Evolutionary conservation across 2,113 vertebrate genomes (phyloP).

Genomic region (Chroicocephalus ridibundus): DNA sequence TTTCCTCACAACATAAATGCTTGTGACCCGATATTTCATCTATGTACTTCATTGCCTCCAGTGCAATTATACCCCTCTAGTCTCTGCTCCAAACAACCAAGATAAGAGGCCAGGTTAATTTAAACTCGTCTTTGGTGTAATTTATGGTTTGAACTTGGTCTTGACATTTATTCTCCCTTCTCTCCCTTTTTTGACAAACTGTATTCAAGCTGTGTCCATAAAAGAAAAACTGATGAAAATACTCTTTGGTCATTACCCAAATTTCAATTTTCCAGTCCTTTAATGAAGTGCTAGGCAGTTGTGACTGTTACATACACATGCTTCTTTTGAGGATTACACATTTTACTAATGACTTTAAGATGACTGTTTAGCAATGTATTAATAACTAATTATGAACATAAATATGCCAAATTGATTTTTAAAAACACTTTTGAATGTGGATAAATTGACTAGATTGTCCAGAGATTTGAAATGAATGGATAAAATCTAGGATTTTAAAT

Average conservation of each 20-base stretch:
- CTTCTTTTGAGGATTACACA: not conserved
- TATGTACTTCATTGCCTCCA: not conserved
- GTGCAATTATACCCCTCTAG: not conserved
- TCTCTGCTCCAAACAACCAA: not conserved
- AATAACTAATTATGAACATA: not conserved
- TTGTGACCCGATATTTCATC: not conserved
- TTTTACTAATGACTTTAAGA: slow-evolving; percentile 14
- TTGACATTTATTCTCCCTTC: not conserved
- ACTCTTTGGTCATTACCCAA: not conserved
- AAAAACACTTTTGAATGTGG: not conserved
- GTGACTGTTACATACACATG: not conserved
- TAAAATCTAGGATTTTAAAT: not conserved
- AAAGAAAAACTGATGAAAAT: not conserved
- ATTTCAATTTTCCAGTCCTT: not conserved
- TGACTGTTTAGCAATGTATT: not conserved
- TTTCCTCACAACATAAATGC: not conserved
- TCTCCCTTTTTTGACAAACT: not conserved
- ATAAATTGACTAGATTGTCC: not conserved
- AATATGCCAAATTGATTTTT: not conserved
- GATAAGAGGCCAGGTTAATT: not conserved
- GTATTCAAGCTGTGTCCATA: not conserved
- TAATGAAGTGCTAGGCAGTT: not conserved
- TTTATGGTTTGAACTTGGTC: slow-evolving; percentile 14
- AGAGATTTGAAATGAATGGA: not conserved
- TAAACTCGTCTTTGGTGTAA: not conserved